A percentile compares a stretch with the other conserved stretches of the same genome.
These are phyloP conservation scores for Magallana nippona DNA, from an alignment of 2,888 invertebrate genomes.

Conservation along the genomic window DNA sequence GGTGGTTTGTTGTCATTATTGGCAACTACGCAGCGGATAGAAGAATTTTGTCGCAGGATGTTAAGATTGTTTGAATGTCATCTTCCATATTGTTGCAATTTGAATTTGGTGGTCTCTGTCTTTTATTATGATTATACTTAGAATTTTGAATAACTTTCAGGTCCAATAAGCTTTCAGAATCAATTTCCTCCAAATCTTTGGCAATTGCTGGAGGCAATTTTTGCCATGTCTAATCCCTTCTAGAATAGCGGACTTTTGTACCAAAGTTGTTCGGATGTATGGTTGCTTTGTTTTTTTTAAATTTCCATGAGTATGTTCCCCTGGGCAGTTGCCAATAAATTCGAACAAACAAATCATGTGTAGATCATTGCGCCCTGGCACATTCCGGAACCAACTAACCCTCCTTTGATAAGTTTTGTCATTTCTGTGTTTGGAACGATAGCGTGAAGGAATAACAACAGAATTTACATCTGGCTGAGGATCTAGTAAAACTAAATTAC, in stretches of 20 bases:
- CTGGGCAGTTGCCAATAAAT: constrained; percentile 41
- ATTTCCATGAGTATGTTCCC: constrained; percentile 38
- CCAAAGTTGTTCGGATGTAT: constrained; percentile 36
- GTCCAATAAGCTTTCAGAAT: constrained; percentile 34
- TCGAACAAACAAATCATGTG: constrained; percentile 20
- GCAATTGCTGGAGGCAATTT: no score
- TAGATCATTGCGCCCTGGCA: constrained; percentile 38
- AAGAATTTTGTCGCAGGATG: neutral
- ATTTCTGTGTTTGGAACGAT: constrained; percentile 44
- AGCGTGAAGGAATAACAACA: constrained; percentile 34
- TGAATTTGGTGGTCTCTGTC: constrained; percentile 14
- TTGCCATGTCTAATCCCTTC: constrained; percentile 43
- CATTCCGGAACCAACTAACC: constrained; percentile 46
- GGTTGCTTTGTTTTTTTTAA: constrained; percentile 16
- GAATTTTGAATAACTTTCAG: constrained; percentile 39
- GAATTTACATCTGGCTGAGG: neutral
- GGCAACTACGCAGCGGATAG: constrained; percentile 22
- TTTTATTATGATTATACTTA: constrained; percentile 34
- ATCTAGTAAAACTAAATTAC: constrained; percentile 12
- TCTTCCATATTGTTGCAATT: constrained; percentile 19
- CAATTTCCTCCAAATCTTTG: constrained; percentile 2
- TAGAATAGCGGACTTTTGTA: constrained; percentile 28
- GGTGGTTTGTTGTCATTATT: constrained; percentile 42
- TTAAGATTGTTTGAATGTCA: constrained; percentile 38
- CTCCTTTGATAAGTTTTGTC: constrained; percentile 27